Base-by-base conservation (phyloP, 2,113 vertebrate genomes). In the Dipodomys merriami region DNA sequence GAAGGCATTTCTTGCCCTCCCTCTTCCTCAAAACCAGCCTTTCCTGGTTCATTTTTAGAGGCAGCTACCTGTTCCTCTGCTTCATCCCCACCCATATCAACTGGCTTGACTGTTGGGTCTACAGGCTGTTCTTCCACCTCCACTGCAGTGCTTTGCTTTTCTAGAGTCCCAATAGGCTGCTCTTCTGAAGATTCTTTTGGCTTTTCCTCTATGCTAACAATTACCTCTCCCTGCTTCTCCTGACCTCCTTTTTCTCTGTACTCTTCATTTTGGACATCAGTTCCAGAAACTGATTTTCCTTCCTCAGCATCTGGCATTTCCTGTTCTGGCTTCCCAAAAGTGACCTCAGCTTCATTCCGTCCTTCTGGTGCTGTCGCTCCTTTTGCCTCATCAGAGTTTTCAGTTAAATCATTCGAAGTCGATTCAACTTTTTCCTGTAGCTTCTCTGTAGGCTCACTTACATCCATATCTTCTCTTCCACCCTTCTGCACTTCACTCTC, bases 191-290 rank as follows among this genome's bases (percentile, higher is more conserved):
- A 29, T 19, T 92, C 76, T 93, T 92, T 2, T 92, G 33, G 91
- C 86, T 97, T 97, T 33, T 98, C 97, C 94, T 97, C 97, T 95
- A 93, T 86, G 90, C 57, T 95, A 65, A 88, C 46, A 93, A 91
- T 83, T 93, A 91, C 35, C 83, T 97, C 95, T 39, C 64, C 76
- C 86, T 97, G 93, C 57, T 96, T 97, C 71, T 96, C 96, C 93
- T 91, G 89, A 87, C 19, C 86, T 71, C 27, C 80, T 90, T 93
- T 71, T 91, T 74, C 82, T 93, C 12, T 97, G 62, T 4, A 62
- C 35, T 95, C 94, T 88, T 96, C 93, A 86, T 86, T 84, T 80
- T 91, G 91, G 64, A 88, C 0, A 5, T 93, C 86, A 79, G 30
- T 79, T 91, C 72, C 91, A 93, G 91, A 91, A 73, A 83, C 83